Evolutionary conservation across 2,797 vertebrate species (phyloP), one percentile per base, ranked within the genome.

Genomic region (Chaenodraco wilsoni): DNA sequence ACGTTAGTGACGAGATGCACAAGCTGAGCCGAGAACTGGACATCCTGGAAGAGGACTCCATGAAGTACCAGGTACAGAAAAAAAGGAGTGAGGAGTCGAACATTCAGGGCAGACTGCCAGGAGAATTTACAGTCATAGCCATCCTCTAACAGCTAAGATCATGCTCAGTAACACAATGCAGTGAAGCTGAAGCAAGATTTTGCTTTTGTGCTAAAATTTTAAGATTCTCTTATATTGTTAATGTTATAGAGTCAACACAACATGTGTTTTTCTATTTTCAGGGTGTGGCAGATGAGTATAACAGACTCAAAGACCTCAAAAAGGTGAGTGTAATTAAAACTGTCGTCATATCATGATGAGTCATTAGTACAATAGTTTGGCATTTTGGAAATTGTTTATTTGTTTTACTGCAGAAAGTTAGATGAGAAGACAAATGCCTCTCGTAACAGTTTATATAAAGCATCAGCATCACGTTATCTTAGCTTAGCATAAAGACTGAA

Each of bases 251-350:
- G 7, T 59, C n/a, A 46, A 2, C 9, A 40, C 16, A 52, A 7
- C 2, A 11, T 58, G 11, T 74, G 1, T 65, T 6, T 74, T 74
- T 69, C 23, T 23, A 2, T 76, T 85, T 27, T 15, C 81, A 97
- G 96, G 95, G 92, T 3, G 92, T 96, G 1, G 94, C 94, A 0
- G 96, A 96, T 58, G 95, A 97, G 61, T 96, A 95, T 81, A 96
- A 96, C 84, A 85, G 92, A 56, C 92, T 97, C 52, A 96, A 96
- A 87, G 94, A 94, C 51, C 77, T 94, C 0, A 96, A 96, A 84
- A 88, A 67, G 88, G 96, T 97, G 84, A 94, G 95, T 85, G 56
- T 45, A 62, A 52, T 19, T 10, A 41, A 9, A 69, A 64, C 16
- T 43, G n/a, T 44, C 0, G 19, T 27, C 27, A 27, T 14, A 5